phyloP scores from a whole-genome alignment of 2,888 invertebrate species.

The Nemotelus pantherinus region DNA sequence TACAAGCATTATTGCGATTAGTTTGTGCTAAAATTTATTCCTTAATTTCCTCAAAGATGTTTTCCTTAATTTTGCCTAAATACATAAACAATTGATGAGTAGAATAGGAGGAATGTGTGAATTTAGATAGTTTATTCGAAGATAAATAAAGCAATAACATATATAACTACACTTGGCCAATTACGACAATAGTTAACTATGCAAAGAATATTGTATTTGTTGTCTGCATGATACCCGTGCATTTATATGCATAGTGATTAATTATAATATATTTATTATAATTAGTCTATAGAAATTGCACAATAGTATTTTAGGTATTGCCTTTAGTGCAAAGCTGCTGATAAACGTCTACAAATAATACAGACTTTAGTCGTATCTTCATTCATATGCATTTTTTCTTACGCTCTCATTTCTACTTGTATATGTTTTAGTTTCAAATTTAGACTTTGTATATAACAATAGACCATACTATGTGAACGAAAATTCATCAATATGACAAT shows the following conservation, averaged over 20 bases:
- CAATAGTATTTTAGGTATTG: background rate
- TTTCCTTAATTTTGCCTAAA: conserved; percentile 25
- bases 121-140: background rate
- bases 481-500: conserved; percentile 33
- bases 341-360: background rate
- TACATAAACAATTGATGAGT: conserved; percentile 38
- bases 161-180: background rate
- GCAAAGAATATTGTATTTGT: conserved; percentile 17
- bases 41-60: background rate
- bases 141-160: background rate
- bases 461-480: background rate
- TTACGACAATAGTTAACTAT: background rate
- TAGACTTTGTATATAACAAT: conserved; percentile 27
- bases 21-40: background rate
- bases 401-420: background rate
- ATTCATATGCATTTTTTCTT: background rate
- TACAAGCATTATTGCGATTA: conserved; percentile 4
- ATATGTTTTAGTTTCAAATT: background rate
- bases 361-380: background rate
- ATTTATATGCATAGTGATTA: conserved; percentile 29
- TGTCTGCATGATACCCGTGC: conserved; percentile 39
- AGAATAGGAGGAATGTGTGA: conserved; percentile 33
- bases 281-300: conserved; percentile 30
- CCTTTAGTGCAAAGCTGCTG: background rate
- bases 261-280: conserved; percentile 34